Conservation (phyloP, 1,140 invertebrate species). For the Drosophila azteca region DNA sequence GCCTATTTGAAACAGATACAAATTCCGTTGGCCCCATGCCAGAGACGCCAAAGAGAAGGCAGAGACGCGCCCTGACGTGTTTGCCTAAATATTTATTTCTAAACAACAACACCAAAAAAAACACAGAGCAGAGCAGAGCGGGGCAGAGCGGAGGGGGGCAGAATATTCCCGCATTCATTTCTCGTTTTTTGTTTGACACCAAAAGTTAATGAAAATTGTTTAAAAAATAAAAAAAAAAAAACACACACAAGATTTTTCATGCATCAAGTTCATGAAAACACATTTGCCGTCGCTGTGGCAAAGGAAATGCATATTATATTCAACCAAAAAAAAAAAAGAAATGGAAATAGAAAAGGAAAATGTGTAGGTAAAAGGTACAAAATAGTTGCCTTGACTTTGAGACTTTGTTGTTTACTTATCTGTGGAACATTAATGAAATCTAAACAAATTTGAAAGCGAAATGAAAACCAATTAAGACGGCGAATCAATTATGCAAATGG, state of each 20-base stretch:
- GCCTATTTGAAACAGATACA: constrained; percentile 73
- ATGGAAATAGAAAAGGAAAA: no score
- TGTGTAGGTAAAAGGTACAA: neutral
- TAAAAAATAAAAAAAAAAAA: constrained; percentile 12
- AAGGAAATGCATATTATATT: constrained; percentile 46
- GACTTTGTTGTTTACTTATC: constrained; percentile 24
- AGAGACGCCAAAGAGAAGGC: constrained; percentile 16
- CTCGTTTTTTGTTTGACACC: constrained; percentile 53
- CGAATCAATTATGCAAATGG: constrained; percentile 55
- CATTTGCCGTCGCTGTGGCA: neutral
- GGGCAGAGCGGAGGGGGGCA: no score
- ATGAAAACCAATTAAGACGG: constrained; percentile 41
- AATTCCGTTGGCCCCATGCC: constrained; percentile 69
- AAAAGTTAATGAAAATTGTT: constrained; percentile 72
- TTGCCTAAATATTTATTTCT: constrained; percentile 68
- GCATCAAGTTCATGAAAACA: constrained; percentile 63
- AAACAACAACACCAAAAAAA: constrained; percentile 52
- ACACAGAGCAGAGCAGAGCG: no score
- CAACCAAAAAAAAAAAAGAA: constrained; percentile 15
- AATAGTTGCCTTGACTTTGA: constrained; percentile 49
- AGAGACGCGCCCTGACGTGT: constrained; percentile 62
- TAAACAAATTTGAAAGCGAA: constrained; percentile 24
- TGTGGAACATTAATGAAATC: constrained; percentile 11
- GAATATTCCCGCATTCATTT: constrained; percentile 22
- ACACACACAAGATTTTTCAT: constrained; percentile 30